Evolutionary conservation across 2,113 vertebrate species (phyloP), one percentile per base, ranked within the genome.

Genomic region (Muntiacus reevesi): DNA sequence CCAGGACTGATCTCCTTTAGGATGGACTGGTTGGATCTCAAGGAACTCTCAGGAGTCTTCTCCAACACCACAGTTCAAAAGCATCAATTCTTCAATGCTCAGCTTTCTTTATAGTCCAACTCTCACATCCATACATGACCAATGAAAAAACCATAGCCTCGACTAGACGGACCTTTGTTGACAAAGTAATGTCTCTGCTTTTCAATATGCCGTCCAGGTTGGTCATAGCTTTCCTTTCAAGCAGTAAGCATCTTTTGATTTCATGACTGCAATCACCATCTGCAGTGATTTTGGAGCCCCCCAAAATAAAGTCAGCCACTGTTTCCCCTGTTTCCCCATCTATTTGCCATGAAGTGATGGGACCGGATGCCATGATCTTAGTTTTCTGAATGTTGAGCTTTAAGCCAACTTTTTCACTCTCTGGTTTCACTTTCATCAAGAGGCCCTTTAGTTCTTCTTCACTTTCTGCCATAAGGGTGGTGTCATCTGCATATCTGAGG

Each of bases 191-290:
- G 17, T 21, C n/a, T 71, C 17, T 71, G 9, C n/a, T 71, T 71
- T 71, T 71, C 0, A 71, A 71, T 71, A 36, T 36, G 9, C 17
- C 21, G 8, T 36, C 1, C 0, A 0, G n/a, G 4, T 36, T 71
- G n/a, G 64, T 36, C n/a, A 36, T 21, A 71, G 36, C 64, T 36
- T 36, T 71, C 1, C 19, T 71, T 36, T 9, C 17, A 71, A 71
- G n/a, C n/a, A 21, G 17, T 71, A 71, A 71, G 1, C 2, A 10
- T 71, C 64, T 71, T 36, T 36, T 36, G 36, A 36, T 71, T 36
- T 71, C 5, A 36, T 71, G n/a, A n/a, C 9, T 71, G 5, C 19
- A 36, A 2, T 71, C 64, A 71, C 4, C 5, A 71, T 23, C 17
- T 71, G 19, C n/a, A 71, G n/a, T 23, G n/a, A 71, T 36, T 36